Evolutionary conservation across 1,140 invertebrate species (phyloP), one percentile per base, ranked within the genome.

Genomic region (Pinna nobilis): DNA sequence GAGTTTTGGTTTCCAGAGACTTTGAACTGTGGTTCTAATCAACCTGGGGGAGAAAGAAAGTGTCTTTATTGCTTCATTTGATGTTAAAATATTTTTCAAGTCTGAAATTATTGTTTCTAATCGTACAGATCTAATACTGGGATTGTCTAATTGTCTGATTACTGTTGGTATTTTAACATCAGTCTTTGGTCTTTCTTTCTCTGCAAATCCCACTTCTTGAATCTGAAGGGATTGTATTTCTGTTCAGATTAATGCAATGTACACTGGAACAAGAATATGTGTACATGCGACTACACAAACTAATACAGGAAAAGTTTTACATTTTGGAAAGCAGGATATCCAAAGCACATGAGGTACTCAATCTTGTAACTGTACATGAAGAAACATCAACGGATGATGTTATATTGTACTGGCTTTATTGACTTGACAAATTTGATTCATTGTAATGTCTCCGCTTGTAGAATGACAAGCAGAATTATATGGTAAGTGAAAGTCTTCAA

Each of bases 271-370:
- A 63, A 13, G 7, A 25, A 37, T 37, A 63, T 41, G n/a, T 41
- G 30, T 41, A 63, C 33, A 63, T 20, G 20, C 23, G 60, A 41
- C 20, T 23, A 63, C 60, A 44, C 7, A 63, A 25, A 44, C 41
- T 37, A 18, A 63, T 32, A 30, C 60, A 63, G 18, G 60, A 37
- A 5, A 63, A n/a, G 9, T 41, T 37, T n/a, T 63, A 41, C n/a
- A 33, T 41, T 41, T 63, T 63, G 15, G 25, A 9, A 63, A 37
- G 41, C 23, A 33, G 41, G 30, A 25, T 20, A n/a, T 11, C 23
- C 30, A 25, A 51, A 20, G 30, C 2, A 9, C 13, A 11, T n/a
- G 11, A 18, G 11, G 23, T 28, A 20, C 23, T 15, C 9, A 15
- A 7, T 11, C 23, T 23, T 51, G 23, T 28, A n/a, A 51, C 20